phyloP scores from a whole-genome alignment of 2,113 vertebrate species.

The Otus sunia region DNA sequence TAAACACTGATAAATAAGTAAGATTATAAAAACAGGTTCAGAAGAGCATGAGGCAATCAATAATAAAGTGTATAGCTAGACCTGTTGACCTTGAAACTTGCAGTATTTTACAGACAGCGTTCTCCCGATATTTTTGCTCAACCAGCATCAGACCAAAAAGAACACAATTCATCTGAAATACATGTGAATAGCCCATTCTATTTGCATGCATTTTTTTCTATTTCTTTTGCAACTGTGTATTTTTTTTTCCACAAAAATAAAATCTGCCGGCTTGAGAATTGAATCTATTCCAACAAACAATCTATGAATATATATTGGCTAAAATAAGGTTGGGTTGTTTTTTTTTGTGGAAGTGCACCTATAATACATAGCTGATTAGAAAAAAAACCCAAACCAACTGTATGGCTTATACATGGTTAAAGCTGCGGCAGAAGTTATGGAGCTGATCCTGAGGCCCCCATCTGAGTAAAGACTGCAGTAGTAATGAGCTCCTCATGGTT shows the following conservation, averaged over 20 bases:
- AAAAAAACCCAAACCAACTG: not conserved
- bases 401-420: not conserved
- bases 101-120: not conserved
- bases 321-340: not conserved
- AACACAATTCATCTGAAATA: not conserved
- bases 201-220: not conserved
- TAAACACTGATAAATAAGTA: not conserved
- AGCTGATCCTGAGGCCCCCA: not conserved
- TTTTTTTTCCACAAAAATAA: not conserved
- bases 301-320: constrained; percentile 41
- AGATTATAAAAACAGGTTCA: not conserved
- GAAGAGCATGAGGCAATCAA: not conserved
- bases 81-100: not conserved
- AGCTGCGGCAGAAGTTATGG: not conserved
- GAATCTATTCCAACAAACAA: not conserved
- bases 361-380: not conserved
- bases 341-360: not conserved
- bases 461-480: not conserved
- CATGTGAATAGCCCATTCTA: not conserved
- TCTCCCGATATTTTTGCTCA: not conserved
- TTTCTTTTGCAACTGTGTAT: not conserved
- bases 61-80: not conserved
- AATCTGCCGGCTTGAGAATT: not conserved
- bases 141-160: not conserved
- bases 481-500: not conserved